Evolutionary conservation across 2,113 vertebrate species (phyloP), one percentile per base, ranked within the genome.

Genomic region (Isurus oxyrinchus): DNA sequence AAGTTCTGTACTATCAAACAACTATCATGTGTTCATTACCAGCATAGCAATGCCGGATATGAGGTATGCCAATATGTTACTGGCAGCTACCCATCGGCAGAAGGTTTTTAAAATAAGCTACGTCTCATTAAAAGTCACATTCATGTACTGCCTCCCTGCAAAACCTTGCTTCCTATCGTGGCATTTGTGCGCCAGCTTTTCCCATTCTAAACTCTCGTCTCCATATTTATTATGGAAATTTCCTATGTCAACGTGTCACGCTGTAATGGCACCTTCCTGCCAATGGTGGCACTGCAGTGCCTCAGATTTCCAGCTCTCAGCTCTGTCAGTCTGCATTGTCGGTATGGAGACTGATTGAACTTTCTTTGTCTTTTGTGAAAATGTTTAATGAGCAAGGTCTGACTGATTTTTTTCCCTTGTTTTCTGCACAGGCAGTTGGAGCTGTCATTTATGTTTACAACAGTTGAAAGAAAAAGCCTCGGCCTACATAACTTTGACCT

Each of bases 391-490:
- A 53, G 14, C 6, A 44, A 86, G 11, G 23, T 7, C 49, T 25
- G 44, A 55, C 13, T 25, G 49, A 11, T 88, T 55, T 31, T 88
- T 6, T 55, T 0, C 44, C 0, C 88, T n/a, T 14, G 44, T 44
- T 96, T 67, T 94, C 14, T 27, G 40, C 66, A 2, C 98, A 99
- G 99, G 99, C 97, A 99, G 99, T 97, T 99, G 99, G 99, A 99
- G 99, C 96, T 99, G 99, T 97, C 98, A 99, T 97, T 98, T 99
- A 97, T 99, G 99, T 98, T 98, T 99, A 97, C 98, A 98, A 97
- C 99, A 99, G 97, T 98, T 99, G 97, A 99, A 99, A 97, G 99
- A 99, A 97, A 99, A 99, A 97, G 99, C 99, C 53, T 99, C 99
- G 6, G 99, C 99, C 97, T 99, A 99, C 97, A 99, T 99, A 98